Conservation (phyloP, 2,797 vertebrate species). For the Cryptoblepharus egeriae region DNA sequence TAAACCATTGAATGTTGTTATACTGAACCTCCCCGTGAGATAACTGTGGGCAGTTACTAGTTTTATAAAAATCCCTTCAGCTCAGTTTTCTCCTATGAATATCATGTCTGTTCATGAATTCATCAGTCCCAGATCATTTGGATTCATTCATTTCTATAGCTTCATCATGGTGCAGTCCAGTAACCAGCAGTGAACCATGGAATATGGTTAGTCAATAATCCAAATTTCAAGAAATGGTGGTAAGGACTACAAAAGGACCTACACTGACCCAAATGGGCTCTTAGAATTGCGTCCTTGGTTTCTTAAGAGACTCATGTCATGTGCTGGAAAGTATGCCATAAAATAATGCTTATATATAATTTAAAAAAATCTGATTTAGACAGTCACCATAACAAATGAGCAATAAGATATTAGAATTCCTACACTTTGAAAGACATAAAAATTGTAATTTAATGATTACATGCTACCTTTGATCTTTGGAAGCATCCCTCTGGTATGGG, state of each 20-base stretch:
- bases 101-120: neutral
- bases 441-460: slow-evolving; percentile 20
- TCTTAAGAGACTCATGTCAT: neutral
- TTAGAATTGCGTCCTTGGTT: no score
- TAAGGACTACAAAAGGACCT: neutral
- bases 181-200: neutral
- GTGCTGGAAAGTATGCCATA: slow-evolving; percentile 3
- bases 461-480: slow-evolving; percentile 29
- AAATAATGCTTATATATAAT: neutral
- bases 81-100: neutral
- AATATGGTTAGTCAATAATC: neutral
- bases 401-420: neutral
- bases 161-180: neutral
- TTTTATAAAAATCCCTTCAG: neutral
- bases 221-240: neutral
- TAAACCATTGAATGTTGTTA: no score
- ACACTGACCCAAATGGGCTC: no score
- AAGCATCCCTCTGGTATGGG: slow-evolving; percentile 15
- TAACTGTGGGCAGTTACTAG: neutral
- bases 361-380: neutral
- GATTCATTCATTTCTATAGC: neutral
- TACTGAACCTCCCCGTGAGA: no score
- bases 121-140: neutral
- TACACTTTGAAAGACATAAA: slow-evolving; percentile 36
- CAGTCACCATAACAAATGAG: neutral